These are phyloP conservation scores for Poecilia gillii DNA, from an alignment of 2,797 vertebrate genomes.

Conservation along the genomic window DNA sequence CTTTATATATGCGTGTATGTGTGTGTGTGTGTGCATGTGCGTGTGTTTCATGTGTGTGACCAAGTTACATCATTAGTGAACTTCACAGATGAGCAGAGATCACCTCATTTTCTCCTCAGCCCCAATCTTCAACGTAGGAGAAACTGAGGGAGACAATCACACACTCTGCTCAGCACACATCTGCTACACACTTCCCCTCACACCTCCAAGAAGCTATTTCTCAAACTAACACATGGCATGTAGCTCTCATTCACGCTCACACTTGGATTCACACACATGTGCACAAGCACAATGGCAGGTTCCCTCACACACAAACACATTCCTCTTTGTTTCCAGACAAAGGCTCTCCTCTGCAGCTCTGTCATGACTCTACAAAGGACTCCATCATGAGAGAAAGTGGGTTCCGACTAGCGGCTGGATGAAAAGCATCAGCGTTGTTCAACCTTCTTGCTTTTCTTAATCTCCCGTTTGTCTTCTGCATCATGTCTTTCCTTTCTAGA, in stretches of 20 bases:
- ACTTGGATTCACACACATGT: constrained; percentile 12
- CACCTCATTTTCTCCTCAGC: constrained; percentile 13
- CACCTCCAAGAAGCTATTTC: constrained; percentile 48
- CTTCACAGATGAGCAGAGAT: constrained; percentile 58
- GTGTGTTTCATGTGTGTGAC: not conserved
- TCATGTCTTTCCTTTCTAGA: constrained; percentile 16
- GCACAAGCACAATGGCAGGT: constrained; percentile 42
- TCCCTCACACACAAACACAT: constrained; percentile 56
- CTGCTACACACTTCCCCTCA: constrained; percentile 41
- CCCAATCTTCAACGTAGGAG: constrained; percentile 42
- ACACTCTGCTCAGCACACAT: constrained; percentile 21
- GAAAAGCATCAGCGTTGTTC: constrained; percentile 53
- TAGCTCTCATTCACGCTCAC: constrained; percentile 23
- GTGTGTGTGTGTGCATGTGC: not conserved
- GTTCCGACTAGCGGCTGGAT: constrained; percentile 65
- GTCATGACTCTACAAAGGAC: constrained; percentile 75
- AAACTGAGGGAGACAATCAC: constrained; percentile 39
- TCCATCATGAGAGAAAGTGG: constrained; percentile 61
- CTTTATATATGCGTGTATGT: not conserved
- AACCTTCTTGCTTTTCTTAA: not conserved
- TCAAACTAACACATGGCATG: constrained; percentile 47
- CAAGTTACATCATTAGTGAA: constrained; percentile 43
- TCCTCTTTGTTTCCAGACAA: constrained; percentile 76
- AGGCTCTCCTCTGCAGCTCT: constrained; percentile 68
- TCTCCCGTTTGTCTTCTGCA: constrained; percentile 21